Evolutionary conservation across 2,797 vertebrate genomes (phyloP).

Genomic region (Chaunax sp.): DNA sequence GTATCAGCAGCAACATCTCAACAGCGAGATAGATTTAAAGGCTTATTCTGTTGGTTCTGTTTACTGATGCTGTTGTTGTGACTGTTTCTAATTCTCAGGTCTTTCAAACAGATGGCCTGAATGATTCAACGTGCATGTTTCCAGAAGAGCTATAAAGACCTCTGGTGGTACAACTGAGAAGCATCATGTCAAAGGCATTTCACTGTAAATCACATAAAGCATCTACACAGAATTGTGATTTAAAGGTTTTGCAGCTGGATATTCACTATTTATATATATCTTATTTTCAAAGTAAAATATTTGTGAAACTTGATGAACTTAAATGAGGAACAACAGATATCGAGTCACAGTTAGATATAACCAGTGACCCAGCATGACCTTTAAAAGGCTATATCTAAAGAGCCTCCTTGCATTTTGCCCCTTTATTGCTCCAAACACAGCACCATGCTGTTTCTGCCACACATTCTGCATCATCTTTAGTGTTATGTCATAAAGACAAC

Average conservation of each 20-base stretch:
- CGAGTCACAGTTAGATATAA: too few species aligned
- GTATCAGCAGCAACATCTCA: too few species aligned
- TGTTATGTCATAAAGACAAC: too few species aligned
- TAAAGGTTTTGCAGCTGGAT: not conserved
- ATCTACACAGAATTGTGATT: not conserved
- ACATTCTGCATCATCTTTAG: too few species aligned
- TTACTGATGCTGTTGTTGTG: too few species aligned
- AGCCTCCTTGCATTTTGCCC: not conserved
- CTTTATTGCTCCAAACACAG: not conserved
- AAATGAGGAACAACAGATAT: not conserved
- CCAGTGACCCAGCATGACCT: too few species aligned
- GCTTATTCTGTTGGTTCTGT: too few species aligned
- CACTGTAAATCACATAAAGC: not conserved
- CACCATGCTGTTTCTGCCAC: not conserved
- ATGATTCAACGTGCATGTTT: not conserved
- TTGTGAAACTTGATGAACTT: not conserved
- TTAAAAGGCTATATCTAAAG: not conserved
- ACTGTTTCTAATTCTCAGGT: too few species aligned
- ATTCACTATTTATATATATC: too few species aligned
- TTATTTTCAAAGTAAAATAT: not conserved
- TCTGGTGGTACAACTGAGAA: slow-evolving; percentile 44
- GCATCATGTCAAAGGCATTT: not conserved
- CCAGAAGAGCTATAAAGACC: slow-evolving; percentile 40
- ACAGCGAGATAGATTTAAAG: too few species aligned
- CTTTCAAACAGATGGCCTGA: not conserved